phyloP scores from a whole-genome alignment of 2,797 vertebrate genomes.

The Sebastolobus altivelis region DNA sequence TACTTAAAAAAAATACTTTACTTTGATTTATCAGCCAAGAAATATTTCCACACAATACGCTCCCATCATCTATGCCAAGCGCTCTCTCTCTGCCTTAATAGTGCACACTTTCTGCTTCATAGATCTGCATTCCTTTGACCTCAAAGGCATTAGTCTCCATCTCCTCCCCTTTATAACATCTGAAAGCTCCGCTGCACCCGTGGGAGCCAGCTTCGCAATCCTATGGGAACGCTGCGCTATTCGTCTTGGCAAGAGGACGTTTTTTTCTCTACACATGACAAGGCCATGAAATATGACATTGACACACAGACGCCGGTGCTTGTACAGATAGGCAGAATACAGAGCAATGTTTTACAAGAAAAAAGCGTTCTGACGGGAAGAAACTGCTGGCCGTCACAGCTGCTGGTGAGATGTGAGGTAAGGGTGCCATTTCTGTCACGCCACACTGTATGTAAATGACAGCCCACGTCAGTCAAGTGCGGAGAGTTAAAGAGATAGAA shows the following conservation, averaged over 20 bases:
- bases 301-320: conserved; percentile 45
- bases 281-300: conserved; percentile 62
- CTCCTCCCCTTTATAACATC: conserved; percentile 33
- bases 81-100: conserved; percentile 19
- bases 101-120: conserved; percentile 32
- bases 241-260: conserved; percentile 9
- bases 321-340: conserved; percentile 45
- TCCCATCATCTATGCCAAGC: background rate
- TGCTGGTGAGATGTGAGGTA: conserved; percentile 44
- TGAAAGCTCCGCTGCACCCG: conserved; percentile 46
- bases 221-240: conserved; percentile 28
- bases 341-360: conserved; percentile 56
- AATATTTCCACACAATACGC: conserved; percentile 16
- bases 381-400: conserved; percentile 37
- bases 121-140: conserved; percentile 50
- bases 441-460: conserved; percentile 52
- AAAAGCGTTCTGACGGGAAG: conserved; percentile 34
- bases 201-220: conserved; percentile 25
- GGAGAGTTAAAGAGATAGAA: conserved; percentile 44
- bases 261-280: conserved; percentile 46
- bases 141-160: conserved; percentile 62
- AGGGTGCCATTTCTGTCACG: conserved; percentile 44
- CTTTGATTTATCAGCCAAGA: background rate
- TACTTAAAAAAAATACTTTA: background rate
- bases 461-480: conserved; percentile 50